phyloP scores from a whole-genome alignment of 37 sponge, comb jelly and placozoan genomes.

The Aphrocallistes beatrix region DNA sequence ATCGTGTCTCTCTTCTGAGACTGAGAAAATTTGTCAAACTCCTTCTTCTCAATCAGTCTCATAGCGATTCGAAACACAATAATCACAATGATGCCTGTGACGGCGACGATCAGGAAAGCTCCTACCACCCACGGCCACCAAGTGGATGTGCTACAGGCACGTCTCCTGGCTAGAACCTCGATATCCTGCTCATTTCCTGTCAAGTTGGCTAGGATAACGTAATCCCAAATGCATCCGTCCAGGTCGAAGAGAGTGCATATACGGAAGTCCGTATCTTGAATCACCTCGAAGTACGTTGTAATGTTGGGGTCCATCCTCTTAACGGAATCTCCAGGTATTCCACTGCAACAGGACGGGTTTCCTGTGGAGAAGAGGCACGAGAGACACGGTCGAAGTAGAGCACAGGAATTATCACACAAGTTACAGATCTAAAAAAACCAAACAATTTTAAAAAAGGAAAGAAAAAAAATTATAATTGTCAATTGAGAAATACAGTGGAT shows the following conservation, averaged over 20 bases:
- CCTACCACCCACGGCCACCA: background rate
- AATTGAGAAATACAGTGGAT: background rate
- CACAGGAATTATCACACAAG: background rate
- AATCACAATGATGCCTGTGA: background rate
- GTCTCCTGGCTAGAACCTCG: background rate
- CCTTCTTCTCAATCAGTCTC: background rate
- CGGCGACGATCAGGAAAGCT: background rate
- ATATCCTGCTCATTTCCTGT: background rate
- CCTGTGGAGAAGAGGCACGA: background rate
- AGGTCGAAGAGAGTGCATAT: background rate
- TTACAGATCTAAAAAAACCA: background rate
- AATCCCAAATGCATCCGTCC: constrained; percentile 1
- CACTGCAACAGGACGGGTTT: background rate
- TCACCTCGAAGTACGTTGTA: background rate
- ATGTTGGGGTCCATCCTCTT: background rate
- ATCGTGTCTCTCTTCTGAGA: background rate
- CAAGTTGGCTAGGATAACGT: background rate
- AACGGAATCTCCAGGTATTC: background rate
- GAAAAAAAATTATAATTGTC: background rate
- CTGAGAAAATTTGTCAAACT: background rate
- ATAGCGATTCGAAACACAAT: background rate
- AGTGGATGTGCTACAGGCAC: background rate
- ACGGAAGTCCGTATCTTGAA: background rate
- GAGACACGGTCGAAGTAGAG: background rate
- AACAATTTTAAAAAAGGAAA: background rate